Evolutionary conservation across 2,113 vertebrate genomes (phyloP).

Genomic region (Cettia cetti): DNA sequence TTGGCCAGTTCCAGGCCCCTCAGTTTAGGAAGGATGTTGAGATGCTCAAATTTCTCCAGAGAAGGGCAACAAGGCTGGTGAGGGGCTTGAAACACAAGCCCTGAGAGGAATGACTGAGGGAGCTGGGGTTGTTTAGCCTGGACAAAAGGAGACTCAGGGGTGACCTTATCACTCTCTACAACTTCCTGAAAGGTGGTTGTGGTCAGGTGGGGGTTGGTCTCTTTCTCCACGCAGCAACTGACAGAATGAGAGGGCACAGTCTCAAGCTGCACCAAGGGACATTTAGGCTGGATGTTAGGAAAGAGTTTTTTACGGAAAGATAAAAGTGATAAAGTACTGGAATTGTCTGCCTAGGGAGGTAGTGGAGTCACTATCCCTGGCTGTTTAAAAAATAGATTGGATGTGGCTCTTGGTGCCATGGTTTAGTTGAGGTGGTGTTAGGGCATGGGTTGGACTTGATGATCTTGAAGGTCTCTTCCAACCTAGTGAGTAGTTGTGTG

Average conservation of each 20-base stretch:
- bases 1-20: neutral
- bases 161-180: neutral
- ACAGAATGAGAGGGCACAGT: neutral
- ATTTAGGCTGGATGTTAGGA: neutral
- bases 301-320: neutral
- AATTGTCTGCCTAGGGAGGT: neutral
- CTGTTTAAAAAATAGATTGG: neutral
- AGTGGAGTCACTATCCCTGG: neutral
- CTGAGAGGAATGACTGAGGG: neutral
- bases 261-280: neutral
- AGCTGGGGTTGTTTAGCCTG: neutral
- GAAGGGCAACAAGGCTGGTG: neutral
- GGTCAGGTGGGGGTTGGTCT: neutral
- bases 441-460: neutral
- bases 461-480: neutral
- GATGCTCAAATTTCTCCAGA: neutral
- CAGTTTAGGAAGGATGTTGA: neutral
- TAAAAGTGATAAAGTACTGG: neutral
- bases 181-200: neutral
- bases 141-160: neutral
- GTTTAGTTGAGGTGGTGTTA: neutral
- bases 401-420: fast-evolving
- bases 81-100: neutral
- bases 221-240: neutral
- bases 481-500: neutral